A percentile compares a stretch with the other conserved stretches of the same genome.
phyloP scores from a whole-genome alignment of 2,113 vertebrate genomes.

The Phainopepla nitens region DNA sequence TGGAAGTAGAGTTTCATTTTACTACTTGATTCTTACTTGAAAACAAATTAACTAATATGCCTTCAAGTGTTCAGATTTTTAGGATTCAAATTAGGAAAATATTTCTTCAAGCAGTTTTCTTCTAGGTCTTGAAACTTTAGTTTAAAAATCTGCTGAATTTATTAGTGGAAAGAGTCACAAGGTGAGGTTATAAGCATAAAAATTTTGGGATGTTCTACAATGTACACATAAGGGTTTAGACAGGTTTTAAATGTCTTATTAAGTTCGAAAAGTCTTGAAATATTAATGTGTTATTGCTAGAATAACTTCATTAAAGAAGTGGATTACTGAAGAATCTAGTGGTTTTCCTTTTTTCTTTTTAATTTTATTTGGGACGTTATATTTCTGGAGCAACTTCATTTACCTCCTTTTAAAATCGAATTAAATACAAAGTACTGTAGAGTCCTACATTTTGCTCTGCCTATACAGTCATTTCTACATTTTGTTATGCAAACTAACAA shows the following conservation, averaged over 20 bases:
- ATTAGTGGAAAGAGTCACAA: neutral
- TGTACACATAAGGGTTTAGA: neutral
- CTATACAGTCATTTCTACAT: neutral
- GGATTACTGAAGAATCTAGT: neutral
- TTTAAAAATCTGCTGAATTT: neutral
- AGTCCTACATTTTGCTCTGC: neutral
- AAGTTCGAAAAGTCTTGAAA: neutral
- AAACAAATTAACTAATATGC: neutral
- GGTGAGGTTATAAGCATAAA: neutral
- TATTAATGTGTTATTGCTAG: neutral
- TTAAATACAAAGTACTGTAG: neutral
- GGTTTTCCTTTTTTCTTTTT: neutral
- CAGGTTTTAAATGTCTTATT: neutral
- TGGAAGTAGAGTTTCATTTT: neutral
- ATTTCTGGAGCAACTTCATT: neutral
- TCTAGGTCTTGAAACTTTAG: neutral
- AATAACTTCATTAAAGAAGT: neutral
- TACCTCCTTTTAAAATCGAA: neutral
- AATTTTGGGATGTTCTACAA: neutral
- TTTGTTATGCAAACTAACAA: conserved; percentile 15
- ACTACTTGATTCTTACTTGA: neutral
- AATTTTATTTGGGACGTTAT: neutral
- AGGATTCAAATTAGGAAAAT: neutral
- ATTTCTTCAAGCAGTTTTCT: neutral
- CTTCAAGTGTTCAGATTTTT: neutral